Conservation (phyloP, 2,797 vertebrate species). For the Scolopax rusticola region DNA sequence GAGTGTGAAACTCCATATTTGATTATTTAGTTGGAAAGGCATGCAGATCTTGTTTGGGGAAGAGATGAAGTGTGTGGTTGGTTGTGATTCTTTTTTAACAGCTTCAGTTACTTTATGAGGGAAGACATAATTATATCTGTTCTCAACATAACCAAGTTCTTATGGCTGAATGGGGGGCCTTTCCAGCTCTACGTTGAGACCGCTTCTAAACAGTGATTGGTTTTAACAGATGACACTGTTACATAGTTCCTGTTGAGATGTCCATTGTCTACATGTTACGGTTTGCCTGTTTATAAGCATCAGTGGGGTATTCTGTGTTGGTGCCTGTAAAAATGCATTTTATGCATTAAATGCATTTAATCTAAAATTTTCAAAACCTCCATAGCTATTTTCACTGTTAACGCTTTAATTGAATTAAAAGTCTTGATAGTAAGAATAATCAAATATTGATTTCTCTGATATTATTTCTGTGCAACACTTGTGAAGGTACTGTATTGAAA, state of each 20-base stretch:
- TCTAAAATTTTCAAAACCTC: neutral
- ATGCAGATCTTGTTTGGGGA: neutral
- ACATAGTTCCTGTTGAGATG: neutral
- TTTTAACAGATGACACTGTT: neutral
- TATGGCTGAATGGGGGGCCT: neutral
- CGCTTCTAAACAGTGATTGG: fast-evolving
- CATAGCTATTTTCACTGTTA: neutral
- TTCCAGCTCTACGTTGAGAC: neutral
- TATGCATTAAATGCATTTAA: neutral
- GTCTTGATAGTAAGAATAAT: neutral
- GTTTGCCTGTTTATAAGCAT: neutral
- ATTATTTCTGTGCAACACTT: neutral
- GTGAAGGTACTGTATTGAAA: neutral
- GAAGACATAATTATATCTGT: neutral
- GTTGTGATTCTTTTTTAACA: neutral
- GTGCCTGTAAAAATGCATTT: neutral
- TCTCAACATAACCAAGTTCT: neutral
- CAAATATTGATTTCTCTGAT: neutral
- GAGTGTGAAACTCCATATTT: neutral
- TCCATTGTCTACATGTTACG: neutral
- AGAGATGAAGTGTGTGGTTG: neutral
- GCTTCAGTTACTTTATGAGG: neutral
- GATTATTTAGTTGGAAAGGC: neutral
- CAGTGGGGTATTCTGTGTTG: neutral
- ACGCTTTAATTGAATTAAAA: neutral